A percentile compares a stretch with the other conserved stretches of the same genome.
Evolutionary conservation across 1,140 invertebrate species (phyloP).

Genomic region (Drosophila azteca): DNA sequence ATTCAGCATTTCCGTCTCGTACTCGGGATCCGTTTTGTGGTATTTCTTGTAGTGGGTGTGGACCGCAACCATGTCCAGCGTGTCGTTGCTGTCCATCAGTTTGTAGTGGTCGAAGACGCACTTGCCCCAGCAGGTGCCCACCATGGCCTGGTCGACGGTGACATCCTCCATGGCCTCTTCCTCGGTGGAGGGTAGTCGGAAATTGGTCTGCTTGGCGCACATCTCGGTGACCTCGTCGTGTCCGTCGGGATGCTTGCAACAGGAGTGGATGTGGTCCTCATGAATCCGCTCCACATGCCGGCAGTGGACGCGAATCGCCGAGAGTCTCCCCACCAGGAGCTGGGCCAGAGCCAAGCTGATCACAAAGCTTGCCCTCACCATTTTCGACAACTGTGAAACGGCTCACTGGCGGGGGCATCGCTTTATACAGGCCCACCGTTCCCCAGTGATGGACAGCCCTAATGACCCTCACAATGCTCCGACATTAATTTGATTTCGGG

Average conservation of each 20-base stretch:
- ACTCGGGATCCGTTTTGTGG: slow-evolving; percentile 59
- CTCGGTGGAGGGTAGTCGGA: slow-evolving; percentile 34
- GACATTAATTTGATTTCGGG: slow-evolving; percentile 41
- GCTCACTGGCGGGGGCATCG: too few species aligned
- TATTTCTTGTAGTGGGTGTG: slow-evolving; percentile 40
- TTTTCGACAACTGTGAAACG: slow-evolving; percentile 8
- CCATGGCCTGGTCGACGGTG: slow-evolving; percentile 62
- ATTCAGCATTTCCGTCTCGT: slow-evolving; percentile 63
- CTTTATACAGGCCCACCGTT: slow-evolving; percentile 39
- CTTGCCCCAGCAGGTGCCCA: slow-evolving; percentile 60
- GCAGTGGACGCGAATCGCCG: slow-evolving; percentile 40
- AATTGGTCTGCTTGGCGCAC: slow-evolving; percentile 60
- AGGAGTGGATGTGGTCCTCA: slow-evolving; percentile 73
- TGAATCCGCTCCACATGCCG: slow-evolving; percentile 51
- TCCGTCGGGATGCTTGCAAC: slow-evolving; percentile 70
- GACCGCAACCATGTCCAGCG: slow-evolving; percentile 62
- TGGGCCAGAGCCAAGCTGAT: slow-evolving; percentile 15
- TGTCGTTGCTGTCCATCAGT: slow-evolving; percentile 37
- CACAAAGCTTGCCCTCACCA: slow-evolving; percentile 20
- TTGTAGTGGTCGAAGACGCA: slow-evolving; percentile 67
- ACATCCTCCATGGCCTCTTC: slow-evolving; percentile 70
- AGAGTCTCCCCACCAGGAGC: slow-evolving; percentile 1
- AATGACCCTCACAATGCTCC: slow-evolving; percentile 33
- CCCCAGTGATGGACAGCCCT: slow-evolving; percentile 45
- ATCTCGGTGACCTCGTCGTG: slow-evolving; percentile 60